A percentile compares a stretch with the other conserved stretches of the same genome.
phyloP scores from a whole-genome alignment of 2,888 invertebrate genomes.

The Cosmopolites sordidus region DNA sequence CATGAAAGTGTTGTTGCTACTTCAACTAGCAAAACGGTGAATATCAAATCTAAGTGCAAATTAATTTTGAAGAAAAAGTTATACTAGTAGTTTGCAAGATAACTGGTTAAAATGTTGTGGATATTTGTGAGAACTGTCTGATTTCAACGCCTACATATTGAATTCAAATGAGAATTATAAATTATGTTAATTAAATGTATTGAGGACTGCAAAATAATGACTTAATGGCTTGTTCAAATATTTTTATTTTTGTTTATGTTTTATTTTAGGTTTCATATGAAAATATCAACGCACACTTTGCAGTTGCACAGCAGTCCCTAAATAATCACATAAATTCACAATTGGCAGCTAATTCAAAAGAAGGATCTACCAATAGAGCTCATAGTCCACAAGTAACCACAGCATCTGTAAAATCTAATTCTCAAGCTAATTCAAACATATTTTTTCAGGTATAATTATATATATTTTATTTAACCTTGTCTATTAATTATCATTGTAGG shows the following conservation, averaged over 20 bases:
- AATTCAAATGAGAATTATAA: too few species aligned
- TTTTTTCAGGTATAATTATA: slow-evolving; percentile 56
- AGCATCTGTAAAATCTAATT: slow-evolving; percentile 33
- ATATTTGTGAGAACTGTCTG: too few species aligned
- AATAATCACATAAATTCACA: slow-evolving; percentile 63
- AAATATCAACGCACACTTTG: slow-evolving; percentile 68
- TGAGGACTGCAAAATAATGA: not conserved
- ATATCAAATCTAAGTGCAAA: not conserved
- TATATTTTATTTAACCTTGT: not conserved
- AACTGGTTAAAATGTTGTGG: not conserved
- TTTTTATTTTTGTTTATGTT: not conserved
- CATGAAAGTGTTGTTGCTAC: slow-evolving; percentile 70
- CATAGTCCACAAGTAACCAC: slow-evolving; percentile 49
- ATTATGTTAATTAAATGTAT: too few species aligned
- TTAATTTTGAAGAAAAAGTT: too few species aligned
- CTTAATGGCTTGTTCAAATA: not conserved
- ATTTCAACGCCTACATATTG: too few species aligned
- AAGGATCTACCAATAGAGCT: slow-evolving; percentile 46
- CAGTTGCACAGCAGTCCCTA: slow-evolving; percentile 56
- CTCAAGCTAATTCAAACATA: slow-evolving; percentile 50
- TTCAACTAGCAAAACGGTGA: slow-evolving; percentile 49
- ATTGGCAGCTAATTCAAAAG: slow-evolving; percentile 42
- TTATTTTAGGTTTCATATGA: slow-evolving; percentile 52
- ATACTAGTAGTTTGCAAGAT: not conserved
- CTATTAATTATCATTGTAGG: slow-evolving; percentile 6